Evolutionary conservation across 2,888 invertebrate species (phyloP).

Genomic region (Hypomecis atomaria): DNA sequence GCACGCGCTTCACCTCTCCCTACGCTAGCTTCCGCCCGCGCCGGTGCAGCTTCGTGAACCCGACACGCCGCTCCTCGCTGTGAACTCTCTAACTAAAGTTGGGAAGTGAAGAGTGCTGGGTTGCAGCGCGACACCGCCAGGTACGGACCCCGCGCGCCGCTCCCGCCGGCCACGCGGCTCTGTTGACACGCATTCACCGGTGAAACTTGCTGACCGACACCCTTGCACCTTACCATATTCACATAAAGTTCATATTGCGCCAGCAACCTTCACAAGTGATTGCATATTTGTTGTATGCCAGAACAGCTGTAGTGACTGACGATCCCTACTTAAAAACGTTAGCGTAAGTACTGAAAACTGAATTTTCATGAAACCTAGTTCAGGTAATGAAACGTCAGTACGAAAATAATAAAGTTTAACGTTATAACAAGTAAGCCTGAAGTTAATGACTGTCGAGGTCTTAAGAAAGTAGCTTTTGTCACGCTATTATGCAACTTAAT

Average conservation of each 20-base stretch:
- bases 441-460: constrained; percentile 37
- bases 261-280: constrained; percentile 37
- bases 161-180: constrained; percentile 58
- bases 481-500: constrained; percentile 28
- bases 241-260: constrained; percentile 30
- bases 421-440: constrained; percentile 37
- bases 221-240: constrained; percentile 31
- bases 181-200: constrained; percentile 50
- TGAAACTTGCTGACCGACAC: constrained; percentile 37
- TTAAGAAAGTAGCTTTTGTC: constrained; percentile 27
- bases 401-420: constrained; percentile 35
- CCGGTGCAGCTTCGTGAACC: constrained; percentile 66
- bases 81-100: constrained; percentile 68
- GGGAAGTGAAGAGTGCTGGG: constrained; percentile 68
- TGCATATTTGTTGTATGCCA: constrained; percentile 23
- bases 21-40: constrained; percentile 75
- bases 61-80: constrained; percentile 57
- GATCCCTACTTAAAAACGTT: constrained; percentile 21
- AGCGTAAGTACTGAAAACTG: constrained; percentile 20
- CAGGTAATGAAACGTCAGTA: constrained; percentile 27
- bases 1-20: constrained; percentile 76
- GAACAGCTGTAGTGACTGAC: constrained; percentile 26
- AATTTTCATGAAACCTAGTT: constrained; percentile 25
- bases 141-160: constrained; percentile 65
- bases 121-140: constrained; percentile 73